Conservation (phyloP, 2,797 vertebrate genomes). For the Nothura maculosa region DNA sequence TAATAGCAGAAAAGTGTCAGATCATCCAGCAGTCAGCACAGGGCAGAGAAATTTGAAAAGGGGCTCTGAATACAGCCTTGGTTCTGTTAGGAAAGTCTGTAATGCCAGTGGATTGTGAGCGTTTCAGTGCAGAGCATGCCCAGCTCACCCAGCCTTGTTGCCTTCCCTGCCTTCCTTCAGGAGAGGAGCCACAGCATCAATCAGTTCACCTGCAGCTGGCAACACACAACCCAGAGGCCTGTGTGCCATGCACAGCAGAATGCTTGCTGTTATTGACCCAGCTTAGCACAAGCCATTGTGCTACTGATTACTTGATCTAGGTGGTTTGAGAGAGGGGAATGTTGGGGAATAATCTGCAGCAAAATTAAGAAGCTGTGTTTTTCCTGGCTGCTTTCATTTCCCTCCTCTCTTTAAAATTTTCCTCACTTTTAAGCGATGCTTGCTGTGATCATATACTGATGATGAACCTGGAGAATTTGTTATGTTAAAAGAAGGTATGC, state of each 20-base stretch:
- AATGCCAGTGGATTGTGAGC: background rate
- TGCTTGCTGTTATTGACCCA: background rate
- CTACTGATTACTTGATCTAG: conserved; percentile 44
- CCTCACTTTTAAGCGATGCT: conserved; percentile 44
- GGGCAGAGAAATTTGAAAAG: background rate
- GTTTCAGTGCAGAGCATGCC: background rate
- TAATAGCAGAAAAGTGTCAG: background rate
- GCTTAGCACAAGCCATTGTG: background rate
- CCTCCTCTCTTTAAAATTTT: conserved; percentile 37
- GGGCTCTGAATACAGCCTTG: background rate
- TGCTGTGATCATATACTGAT: conserved; percentile 18
- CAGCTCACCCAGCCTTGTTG: background rate
- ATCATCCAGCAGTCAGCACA: background rate
- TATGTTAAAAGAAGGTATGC: conserved; percentile 19
- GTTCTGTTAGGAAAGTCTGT: background rate
- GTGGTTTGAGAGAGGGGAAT: conserved; percentile 17
- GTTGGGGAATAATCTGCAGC: conserved; percentile 40
- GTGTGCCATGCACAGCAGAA: conserved; percentile 34
- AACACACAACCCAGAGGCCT: conserved; percentile 12
- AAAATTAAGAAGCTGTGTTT: conserved; percentile 68
- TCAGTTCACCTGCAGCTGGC: background rate
- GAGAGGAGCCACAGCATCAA: background rate
- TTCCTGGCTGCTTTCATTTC: conserved; percentile 46
- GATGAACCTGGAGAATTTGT: conserved; percentile 34
- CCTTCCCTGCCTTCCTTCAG: background rate